Conservation (phyloP, 2,888 invertebrate genomes). For the Lucinisca nassula region DNA sequence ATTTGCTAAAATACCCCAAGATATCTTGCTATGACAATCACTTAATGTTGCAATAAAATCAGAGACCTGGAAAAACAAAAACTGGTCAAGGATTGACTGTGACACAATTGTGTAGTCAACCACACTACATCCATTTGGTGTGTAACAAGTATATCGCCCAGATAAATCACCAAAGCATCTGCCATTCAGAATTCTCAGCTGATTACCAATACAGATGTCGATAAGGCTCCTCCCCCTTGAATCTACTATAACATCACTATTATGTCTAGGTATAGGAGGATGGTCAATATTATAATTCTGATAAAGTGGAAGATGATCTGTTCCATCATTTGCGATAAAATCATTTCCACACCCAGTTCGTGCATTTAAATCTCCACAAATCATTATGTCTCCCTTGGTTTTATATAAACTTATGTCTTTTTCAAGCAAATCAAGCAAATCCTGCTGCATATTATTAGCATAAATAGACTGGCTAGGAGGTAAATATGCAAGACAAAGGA, state of each 20-base stretch:
- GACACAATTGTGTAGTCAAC: constrained; percentile 23
- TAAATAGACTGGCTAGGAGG: constrained; percentile 17
- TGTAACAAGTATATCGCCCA: constrained; percentile 29
- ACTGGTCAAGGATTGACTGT: neutral
- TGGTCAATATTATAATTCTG: neutral
- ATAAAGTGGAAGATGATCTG: constrained; percentile 5
- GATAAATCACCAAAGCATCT: constrained; percentile 28
- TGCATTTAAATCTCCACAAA: neutral
- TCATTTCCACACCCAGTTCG: constrained; percentile 8
- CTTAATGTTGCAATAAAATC: constrained; percentile 15
- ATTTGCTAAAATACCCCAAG: neutral
- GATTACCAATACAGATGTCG: constrained; percentile 28
- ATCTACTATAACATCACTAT: constrained; percentile 8
- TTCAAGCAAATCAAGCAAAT: neutral
- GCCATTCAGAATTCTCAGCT: constrained; percentile 38
- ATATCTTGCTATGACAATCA: constrained; percentile 28
- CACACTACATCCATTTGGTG: constrained; percentile 10
- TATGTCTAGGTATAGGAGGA: neutral
- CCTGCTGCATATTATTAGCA: constrained; percentile 7
- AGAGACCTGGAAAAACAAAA: constrained; percentile 15
- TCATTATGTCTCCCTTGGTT: neutral
- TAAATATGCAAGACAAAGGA: constrained; percentile 20
- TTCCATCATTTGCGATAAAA: constrained; percentile 7
- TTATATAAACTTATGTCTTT: neutral
- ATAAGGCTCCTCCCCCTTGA: constrained; percentile 28